These are phyloP conservation scores for pig (Sus scrofa) DNA, from an alignment of 2,113 vertebrate genomes.

Conservation along the genomic window T2T-Sscrofa CM000830.6:113074501-113075000, in stretches of 20 bases:
- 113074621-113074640: not conserved
- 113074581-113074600: not conserved
- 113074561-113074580: not conserved
- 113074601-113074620: not conserved
- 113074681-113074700: not conserved
- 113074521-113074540: not conserved
- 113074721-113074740: not conserved
- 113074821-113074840: not conserved
- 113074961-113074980: not conserved
- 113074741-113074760: not conserved
- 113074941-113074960: not conserved
- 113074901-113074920: not conserved
- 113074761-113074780: not conserved
- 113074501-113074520: not conserved
- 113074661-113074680: not conserved
- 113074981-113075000: not conserved
- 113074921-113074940: not conserved
- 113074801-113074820: not conserved
- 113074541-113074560: not conserved
- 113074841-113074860: not conserved
- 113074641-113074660: not conserved
- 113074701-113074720: not conserved
- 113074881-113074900: not conserved
- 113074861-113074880: not conserved
- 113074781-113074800: not conserved